Evolutionary conservation across 35 echinoderm and acorn worm species (phyloP), one percentile per base, ranked within the genome.

Genomic region (Patiria miniata): DNA sequence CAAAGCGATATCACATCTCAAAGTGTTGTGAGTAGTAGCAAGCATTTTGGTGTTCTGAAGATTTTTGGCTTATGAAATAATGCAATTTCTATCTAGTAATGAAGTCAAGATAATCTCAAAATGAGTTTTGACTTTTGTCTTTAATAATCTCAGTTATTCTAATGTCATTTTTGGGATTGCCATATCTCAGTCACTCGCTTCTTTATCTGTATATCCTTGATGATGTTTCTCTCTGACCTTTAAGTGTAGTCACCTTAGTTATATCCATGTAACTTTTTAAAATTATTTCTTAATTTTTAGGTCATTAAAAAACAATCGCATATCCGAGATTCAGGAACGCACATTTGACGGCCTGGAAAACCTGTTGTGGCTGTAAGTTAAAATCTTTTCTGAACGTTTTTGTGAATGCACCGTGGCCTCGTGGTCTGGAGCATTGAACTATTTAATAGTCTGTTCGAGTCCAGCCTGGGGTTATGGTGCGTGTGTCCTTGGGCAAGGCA

Each of bases 331-430:
- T 19, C 21, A 68, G 30, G 5, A n/a, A n/a, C 16, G 8, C 60
- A 32, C 60, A 23, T 68, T 68, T 68, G 60, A 68, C 22, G 18
- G 60, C 8, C 22, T 68, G 60, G 5, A 68, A 8, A 68, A 28
- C n/a, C 30, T 68, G 8, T 68, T 68, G 60, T 68, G 60, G 60
- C 30, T 68, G 60, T 68, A 32, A 68, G n/a, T n/a, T n/a, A n/a
- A n/a, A n/a, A n/a, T n/a, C n/a, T n/a, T n/a, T n/a, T n/a, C n/a
- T n/a, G n/a, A n/a, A n/a, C n/a, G n/a, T n/a, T n/a, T n/a, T n/a
- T n/a, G 60, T 68, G 22, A 28, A 68, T 47, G 4, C 42, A 6
- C 12, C 4, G n/a, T n/a, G n/a, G n/a, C n/a, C n/a, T n/a, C n/a
- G n/a, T n/a, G n/a, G n/a, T n/a, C n/a, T n/a, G n/a, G n/a, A n/a